Evolutionary conservation across 2,113 vertebrate genomes (phyloP).

Genomic region (Struthidea cinerea): DNA sequence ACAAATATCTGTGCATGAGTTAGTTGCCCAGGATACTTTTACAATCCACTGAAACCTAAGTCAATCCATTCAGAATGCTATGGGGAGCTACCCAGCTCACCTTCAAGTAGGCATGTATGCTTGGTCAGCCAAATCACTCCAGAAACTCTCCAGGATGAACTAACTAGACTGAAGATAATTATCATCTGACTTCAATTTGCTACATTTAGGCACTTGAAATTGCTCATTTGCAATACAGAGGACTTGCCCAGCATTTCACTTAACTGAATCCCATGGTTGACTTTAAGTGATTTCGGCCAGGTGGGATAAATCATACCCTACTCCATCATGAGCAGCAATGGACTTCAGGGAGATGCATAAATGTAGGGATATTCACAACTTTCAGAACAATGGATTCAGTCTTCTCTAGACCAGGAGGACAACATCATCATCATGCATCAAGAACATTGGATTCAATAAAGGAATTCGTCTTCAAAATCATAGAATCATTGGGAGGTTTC

Average conservation of each 20-base stretch:
- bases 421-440: not conserved
- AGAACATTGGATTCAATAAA: not conserved
- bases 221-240: not conserved
- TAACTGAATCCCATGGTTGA: not conserved
- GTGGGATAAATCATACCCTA: not conserved
- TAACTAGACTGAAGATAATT: not conserved
- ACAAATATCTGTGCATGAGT: not conserved
- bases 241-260: not conserved
- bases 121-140: not conserved
- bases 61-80: not conserved
- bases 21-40: not conserved
- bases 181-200: not conserved
- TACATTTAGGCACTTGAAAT: not conserved
- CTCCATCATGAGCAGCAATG: not conserved
- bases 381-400: not conserved
- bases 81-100: not conserved
- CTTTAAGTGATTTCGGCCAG: not conserved
- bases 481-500: not conserved
- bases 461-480: not conserved
- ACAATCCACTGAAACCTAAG: not conserved
- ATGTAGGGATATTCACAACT: not conserved
- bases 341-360: not conserved
- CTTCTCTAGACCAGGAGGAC: not conserved
- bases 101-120: not conserved
- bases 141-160: not conserved